Conservation (phyloP, 2,797 vertebrate species). For the Characodon lateralis region DNA sequence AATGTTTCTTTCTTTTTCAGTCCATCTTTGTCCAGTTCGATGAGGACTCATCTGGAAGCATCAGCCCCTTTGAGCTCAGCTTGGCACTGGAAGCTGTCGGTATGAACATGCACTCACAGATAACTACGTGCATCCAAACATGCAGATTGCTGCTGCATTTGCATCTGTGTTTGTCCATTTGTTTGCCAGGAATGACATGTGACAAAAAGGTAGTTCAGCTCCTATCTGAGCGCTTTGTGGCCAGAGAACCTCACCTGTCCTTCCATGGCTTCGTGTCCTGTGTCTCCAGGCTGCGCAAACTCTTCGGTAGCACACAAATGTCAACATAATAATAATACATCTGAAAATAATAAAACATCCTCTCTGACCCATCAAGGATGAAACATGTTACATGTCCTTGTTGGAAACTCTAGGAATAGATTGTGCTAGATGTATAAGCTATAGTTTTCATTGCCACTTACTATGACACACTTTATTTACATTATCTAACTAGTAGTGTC, state of each 20-base stretch:
- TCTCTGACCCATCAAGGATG: background rate
- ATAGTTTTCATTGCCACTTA: too few species aligned
- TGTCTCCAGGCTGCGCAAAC: conserved; percentile 76
- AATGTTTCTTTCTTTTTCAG: conserved; percentile 53
- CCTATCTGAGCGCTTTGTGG: conserved; percentile 77
- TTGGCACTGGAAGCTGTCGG: conserved; percentile 75
- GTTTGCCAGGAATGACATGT: conserved; percentile 74
- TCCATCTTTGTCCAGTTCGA: conserved; percentile 77
- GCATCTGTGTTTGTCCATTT: conserved; percentile 10
- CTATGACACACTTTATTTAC: too few species aligned
- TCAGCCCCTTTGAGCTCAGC: conserved; percentile 81
- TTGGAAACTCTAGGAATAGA: background rate
- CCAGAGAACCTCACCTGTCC: conserved; percentile 75
- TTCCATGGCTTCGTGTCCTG: conserved; percentile 79
- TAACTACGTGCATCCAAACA: background rate
- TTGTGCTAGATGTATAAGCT: too few species aligned
- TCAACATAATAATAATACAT: background rate
- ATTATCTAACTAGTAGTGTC: too few species aligned
- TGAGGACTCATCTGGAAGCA: conserved; percentile 81
- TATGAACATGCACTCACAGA: conserved; percentile 36
- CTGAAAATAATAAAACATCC: background rate
- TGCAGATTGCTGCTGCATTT: conserved; percentile 19
- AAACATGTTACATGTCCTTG: background rate
- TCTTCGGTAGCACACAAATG: conserved; percentile 74
- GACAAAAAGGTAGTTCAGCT: conserved; percentile 72